These are phyloP conservation scores for Montipora cactus DNA, from an alignment of 64 coral and sea anemone species.

Conservation along the genomic window DNA sequence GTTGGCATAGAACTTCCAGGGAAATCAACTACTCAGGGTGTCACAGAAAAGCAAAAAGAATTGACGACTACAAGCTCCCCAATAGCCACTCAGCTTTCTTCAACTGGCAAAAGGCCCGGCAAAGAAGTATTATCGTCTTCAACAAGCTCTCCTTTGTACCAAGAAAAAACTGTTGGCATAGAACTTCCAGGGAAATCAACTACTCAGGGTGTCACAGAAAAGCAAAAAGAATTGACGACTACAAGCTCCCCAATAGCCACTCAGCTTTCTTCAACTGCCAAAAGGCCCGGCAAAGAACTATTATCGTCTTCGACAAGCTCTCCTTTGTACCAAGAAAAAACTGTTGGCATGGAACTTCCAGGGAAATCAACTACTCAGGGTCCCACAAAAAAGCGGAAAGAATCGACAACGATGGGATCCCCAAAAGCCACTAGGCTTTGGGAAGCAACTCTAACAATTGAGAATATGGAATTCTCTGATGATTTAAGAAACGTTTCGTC, in stretches of 20 bases:
- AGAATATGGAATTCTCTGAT: constrained; percentile 1
- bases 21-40: too few species aligned
- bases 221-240: too few species aligned
- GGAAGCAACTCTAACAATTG: constrained; percentile 14
- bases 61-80: too few species aligned
- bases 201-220: too few species aligned
- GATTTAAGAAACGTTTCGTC: background rate
- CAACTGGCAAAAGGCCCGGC: too few species aligned
- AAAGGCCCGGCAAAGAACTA: background rate
- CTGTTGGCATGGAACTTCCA: background rate
- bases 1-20: too few species aligned
- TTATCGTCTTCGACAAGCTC: background rate
- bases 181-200: too few species aligned
- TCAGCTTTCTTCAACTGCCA: background rate
- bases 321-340: background rate
- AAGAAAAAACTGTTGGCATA: too few species aligned
- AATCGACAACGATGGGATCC: background rate
- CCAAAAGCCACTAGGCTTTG: background rate
- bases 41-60: too few species aligned
- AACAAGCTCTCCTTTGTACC: too few species aligned
- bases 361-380: too few species aligned
- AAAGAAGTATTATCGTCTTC: too few species aligned
- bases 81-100: background rate
- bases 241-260: background rate
- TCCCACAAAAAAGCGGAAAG: background rate